These are phyloP conservation scores for Anarrhichthys ocellatus DNA, from an alignment of 2,113 vertebrate species.

Conservation along the genomic window DNA sequence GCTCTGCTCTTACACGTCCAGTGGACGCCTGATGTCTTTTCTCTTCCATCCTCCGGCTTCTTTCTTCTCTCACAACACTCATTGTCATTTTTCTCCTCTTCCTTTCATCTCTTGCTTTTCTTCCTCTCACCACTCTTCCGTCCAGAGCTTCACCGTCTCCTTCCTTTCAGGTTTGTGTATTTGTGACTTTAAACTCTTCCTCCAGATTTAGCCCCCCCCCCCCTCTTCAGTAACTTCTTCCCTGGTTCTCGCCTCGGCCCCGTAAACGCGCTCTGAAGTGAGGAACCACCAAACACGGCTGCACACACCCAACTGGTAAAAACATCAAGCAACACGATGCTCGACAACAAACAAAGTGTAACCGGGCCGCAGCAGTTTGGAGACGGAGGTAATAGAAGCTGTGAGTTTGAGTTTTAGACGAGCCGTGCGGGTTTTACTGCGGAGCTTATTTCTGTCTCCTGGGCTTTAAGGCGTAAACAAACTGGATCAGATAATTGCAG, in stretches of 20 bases:
- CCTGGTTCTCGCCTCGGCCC: slow-evolving; percentile 45
- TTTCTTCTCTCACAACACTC: not conserved
- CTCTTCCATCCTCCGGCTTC: not conserved
- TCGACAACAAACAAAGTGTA: slow-evolving; percentile 34
- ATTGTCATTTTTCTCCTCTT: not conserved
- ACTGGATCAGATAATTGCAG: slow-evolving; percentile 64
- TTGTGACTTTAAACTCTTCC: slow-evolving; percentile 31
- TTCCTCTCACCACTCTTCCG: not conserved
- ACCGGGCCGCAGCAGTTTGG: not conserved
- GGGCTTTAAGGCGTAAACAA: slow-evolving; percentile 63
- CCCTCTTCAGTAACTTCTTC: slow-evolving; percentile 21
- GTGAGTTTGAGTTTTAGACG: slow-evolving; percentile 41
- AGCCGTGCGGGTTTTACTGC: slow-evolving; percentile 46
- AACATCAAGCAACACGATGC: slow-evolving; percentile 58
- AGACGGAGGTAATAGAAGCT: slow-evolving; percentile 42
- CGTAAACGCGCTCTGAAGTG: slow-evolving; percentile 46
- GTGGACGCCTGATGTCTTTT: not conserved
- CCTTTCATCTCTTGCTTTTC: not conserved
- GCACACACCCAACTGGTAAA: slow-evolving; percentile 65
- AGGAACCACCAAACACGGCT: slow-evolving; percentile 41
- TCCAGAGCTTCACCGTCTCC: not conserved
- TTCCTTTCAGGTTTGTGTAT: not conserved
- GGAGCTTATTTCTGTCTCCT: slow-evolving; percentile 52
- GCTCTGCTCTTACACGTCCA: not conserved
- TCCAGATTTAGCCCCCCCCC: slow-evolving; percentile 19